phyloP scores from a whole-genome alignment of 2,113 vertebrate species.

The Bufo gargarizans region DNA sequence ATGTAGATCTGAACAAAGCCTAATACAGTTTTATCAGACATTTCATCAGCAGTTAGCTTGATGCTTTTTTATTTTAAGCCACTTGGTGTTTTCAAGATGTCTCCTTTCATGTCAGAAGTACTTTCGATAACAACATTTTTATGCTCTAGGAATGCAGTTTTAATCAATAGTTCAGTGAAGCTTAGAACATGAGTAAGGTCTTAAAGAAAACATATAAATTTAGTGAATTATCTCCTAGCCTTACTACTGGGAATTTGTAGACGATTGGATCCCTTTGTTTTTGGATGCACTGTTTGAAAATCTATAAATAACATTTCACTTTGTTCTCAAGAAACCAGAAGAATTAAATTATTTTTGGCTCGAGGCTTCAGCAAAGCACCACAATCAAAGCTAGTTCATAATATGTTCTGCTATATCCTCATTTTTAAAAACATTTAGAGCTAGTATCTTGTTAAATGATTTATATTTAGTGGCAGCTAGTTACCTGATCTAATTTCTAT shows the following conservation, averaged over 20 bases:
- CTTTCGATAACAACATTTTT: constrained; percentile 53
- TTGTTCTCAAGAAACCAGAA: constrained; percentile 28
- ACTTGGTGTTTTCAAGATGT: constrained; percentile 34
- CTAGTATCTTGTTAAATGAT: neutral
- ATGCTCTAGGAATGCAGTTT: constrained; percentile 47
- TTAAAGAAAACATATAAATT: constrained; percentile 56
- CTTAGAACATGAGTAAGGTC: constrained; percentile 53
- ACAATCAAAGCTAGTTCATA: constrained; percentile 37
- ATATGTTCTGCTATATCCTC: constrained; percentile 13
- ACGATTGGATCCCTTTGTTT: constrained; percentile 40
- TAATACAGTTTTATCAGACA: neutral
- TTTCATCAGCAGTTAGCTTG: constrained; percentile 17
- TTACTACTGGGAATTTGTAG: constrained; percentile 42
- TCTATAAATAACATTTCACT: constrained; percentile 52
- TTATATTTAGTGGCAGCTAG: neutral
- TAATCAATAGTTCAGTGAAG: constrained; percentile 58
- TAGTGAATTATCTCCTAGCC: constrained; percentile 51
- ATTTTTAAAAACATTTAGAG: constrained; percentile 19
- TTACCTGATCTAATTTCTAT: neutral
- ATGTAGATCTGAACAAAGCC: neutral
- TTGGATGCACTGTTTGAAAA: constrained; percentile 42
- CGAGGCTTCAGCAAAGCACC: constrained; percentile 33
- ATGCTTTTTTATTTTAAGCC: neutral
- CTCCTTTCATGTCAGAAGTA: constrained; percentile 28
- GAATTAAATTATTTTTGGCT: constrained; percentile 42